phyloP scores from a whole-genome alignment of 2,113 vertebrate species.

The Rhinolophus ferrumequinum region DNA sequence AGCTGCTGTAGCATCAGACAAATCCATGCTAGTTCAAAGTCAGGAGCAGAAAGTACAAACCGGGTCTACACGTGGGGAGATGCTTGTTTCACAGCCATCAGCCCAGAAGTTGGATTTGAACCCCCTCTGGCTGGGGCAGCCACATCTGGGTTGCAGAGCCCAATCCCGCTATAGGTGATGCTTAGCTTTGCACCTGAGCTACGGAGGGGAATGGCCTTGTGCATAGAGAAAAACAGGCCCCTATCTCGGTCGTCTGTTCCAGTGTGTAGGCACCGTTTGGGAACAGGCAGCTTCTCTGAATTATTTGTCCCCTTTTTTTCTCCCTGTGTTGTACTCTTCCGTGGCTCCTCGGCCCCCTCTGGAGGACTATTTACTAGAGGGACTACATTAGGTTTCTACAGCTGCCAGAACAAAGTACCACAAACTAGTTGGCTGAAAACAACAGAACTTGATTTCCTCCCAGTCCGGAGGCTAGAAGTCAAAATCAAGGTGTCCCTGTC shows the following conservation, averaged over 20 bases:
- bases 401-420: background rate
- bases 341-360: background rate
- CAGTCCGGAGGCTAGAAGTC: background rate
- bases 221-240: background rate
- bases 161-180: fast-evolving
- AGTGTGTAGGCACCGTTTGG: background rate
- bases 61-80: fast-evolving
- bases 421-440: background rate
- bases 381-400: background rate
- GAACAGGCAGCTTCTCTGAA: background rate
- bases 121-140: background rate
- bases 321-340: background rate
- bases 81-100: fast-evolving
- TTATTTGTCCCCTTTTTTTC: background rate
- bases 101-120: no score
- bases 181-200: background rate
- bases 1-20: background rate
- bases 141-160: background rate
- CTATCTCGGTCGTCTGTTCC: fast-evolving
- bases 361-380: background rate
- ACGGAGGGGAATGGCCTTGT: fast-evolving
- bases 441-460: background rate
- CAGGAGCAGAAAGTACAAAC: background rate
- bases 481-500: background rate
- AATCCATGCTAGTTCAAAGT: background rate